Evolutionary conservation across 2,797 vertebrate genomes (phyloP).

Genomic region (Amblyopsis hoosieri): DNA sequence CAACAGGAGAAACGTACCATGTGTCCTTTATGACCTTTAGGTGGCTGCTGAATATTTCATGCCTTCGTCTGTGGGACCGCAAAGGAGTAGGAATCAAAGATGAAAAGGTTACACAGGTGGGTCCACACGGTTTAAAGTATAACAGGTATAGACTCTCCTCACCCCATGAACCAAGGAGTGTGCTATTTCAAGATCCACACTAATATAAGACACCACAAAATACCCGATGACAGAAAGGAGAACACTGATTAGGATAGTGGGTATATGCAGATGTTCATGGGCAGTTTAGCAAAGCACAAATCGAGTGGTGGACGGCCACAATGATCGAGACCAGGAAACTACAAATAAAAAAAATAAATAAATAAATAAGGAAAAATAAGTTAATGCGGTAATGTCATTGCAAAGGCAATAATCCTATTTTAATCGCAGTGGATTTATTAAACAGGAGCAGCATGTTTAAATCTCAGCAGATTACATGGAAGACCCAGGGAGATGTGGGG

Average conservation of each 20-base stretch:
- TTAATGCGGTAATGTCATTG: constrained; percentile 65
- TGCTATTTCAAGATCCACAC: constrained; percentile 6
- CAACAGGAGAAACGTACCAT: background rate
- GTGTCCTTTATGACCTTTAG: too few species aligned
- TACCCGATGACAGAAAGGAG: background rate
- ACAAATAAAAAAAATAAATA: constrained; percentile 14
- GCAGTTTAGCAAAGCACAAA: too few species aligned
- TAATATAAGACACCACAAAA: constrained; percentile 3
- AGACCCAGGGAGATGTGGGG: constrained; percentile 66
- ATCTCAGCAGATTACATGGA: constrained; percentile 79
- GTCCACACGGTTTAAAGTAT: background rate
- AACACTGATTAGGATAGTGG: too few species aligned
- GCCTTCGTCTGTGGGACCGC: too few species aligned
- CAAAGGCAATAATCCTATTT: constrained; percentile 75
- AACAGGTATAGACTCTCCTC: too few species aligned
- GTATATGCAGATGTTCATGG: too few species aligned
- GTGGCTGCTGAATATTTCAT: too few species aligned
- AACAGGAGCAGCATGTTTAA: constrained; percentile 82
- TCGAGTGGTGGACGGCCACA: background rate
- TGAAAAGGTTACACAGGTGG: background rate
- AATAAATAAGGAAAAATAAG: constrained; percentile 33
- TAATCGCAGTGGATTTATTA: constrained; percentile 80
- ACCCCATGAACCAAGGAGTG: too few species aligned
- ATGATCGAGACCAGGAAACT: constrained; percentile 3
- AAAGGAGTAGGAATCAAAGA: too few species aligned